phyloP scores from a whole-genome alignment of 2,888 invertebrate species.

The Drosophila melanocephala region DNA sequence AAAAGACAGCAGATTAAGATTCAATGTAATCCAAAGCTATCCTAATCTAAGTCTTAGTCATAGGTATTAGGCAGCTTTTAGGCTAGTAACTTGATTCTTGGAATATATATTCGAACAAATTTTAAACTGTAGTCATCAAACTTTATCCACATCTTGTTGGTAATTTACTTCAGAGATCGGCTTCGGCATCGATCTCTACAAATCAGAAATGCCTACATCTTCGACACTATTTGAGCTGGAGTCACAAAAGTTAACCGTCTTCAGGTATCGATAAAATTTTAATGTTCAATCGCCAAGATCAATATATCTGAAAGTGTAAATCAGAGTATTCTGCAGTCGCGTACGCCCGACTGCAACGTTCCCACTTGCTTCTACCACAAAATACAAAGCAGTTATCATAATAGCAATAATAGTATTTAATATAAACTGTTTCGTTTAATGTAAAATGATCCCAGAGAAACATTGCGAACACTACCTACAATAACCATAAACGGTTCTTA shows the following conservation, averaged over 20 bases:
- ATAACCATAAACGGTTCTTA: not conserved
- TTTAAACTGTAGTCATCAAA: not conserved
- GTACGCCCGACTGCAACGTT: not conserved
- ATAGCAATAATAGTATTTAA: not conserved
- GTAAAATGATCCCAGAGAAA: not conserved
- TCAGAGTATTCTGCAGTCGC: not conserved
- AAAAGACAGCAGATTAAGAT: not conserved
- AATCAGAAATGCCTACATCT: not conserved
- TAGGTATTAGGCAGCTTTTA: not conserved
- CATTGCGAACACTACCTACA: not conserved
- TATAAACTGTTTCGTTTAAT: not conserved
- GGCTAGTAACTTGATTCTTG: not conserved
- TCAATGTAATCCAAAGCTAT: fast-evolving
- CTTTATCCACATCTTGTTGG: not conserved
- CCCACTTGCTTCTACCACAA: not conserved
- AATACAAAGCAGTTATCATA: not conserved
- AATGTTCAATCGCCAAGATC: not conserved
- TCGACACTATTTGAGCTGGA: not conserved
- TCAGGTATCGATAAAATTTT: not conserved
- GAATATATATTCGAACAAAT: not conserved
- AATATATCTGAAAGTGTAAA: not conserved
- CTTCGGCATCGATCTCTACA: not conserved
- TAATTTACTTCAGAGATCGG: not conserved
- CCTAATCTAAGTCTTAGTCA: not conserved
- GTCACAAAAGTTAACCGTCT: not conserved